These are phyloP conservation scores for Plectrocnemia conspersa DNA, from an alignment of 1,140 invertebrate genomes.

Conservation along the genomic window DNA sequence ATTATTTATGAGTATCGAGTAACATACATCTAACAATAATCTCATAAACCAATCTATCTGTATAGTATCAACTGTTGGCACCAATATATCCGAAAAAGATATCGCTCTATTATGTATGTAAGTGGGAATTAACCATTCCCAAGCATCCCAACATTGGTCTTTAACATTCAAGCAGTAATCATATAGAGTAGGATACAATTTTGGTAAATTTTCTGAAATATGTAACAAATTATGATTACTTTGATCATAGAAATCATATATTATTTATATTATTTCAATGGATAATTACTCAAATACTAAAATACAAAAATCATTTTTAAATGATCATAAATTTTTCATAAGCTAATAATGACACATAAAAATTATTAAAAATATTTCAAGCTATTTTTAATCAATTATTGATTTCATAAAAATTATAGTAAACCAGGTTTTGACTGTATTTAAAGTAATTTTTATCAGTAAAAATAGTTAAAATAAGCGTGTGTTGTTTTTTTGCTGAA, in stretches of 20 bases:
- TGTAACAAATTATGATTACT: too few relatives aligned
- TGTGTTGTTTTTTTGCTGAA: too few relatives aligned
- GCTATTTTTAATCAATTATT: too few relatives aligned
- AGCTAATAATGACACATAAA: too few relatives aligned
- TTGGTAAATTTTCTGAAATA: slow-evolving; percentile 65
- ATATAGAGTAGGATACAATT: slow-evolving; percentile 62
- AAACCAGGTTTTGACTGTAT: too few relatives aligned
- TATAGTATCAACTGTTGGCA: slow-evolving; percentile 83
- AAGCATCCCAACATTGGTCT: slow-evolving; percentile 75
- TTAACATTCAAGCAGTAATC: slow-evolving; percentile 75
- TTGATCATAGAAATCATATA: slow-evolving; percentile 19
- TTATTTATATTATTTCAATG: neutral
- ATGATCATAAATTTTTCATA: too few relatives aligned
- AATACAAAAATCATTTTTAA: slow-evolving; percentile 9
- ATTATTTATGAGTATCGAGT: neutral
- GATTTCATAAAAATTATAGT: too few relatives aligned
- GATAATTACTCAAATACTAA: neutral
- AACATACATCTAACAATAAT: slow-evolving; percentile 67
- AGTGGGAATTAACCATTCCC: slow-evolving; percentile 69
- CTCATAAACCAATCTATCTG: slow-evolving; percentile 71
- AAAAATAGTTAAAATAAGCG: neutral
- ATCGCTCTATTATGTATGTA: slow-evolving; percentile 68
- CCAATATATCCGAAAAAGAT: slow-evolving; percentile 74
- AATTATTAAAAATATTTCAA: too few relatives aligned
- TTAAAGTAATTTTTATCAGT: slow-evolving; percentile 2